A percentile compares a stretch with the other conserved stretches of the same genome.
Conservation (phyloP, 2,113 vertebrate species). For the Todiramphus chloris region DNA sequence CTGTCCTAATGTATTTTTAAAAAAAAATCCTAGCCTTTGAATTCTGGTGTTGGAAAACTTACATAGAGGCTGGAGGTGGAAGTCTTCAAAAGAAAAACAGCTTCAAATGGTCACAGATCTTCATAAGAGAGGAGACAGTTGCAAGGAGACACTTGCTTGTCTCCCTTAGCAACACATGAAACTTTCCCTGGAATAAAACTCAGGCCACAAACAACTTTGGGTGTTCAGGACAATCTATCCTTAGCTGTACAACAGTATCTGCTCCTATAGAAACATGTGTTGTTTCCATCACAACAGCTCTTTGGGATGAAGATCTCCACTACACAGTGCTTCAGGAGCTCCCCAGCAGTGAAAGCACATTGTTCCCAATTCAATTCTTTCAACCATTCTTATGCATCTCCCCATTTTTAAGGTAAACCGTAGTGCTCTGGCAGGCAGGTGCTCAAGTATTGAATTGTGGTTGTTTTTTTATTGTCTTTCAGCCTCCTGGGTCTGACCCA, state of each 20-base stretch:
- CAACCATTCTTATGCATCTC: not conserved
- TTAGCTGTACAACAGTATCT: not conserved
- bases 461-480: not conserved
- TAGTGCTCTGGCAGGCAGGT: not conserved
- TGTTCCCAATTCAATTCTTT: not conserved
- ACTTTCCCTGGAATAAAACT: not conserved
- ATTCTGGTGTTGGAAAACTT: not conserved
- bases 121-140: not conserved
- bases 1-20: not conserved
- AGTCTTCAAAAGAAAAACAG: not conserved
- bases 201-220: fast-evolving
- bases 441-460: not conserved
- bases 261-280: not conserved
- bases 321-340: not conserved
- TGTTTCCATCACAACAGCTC: not conserved
- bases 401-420: not conserved
- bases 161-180: not conserved
- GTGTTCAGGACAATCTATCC: not conserved
- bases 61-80: not conserved
- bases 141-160: fast-evolving
- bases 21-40: not conserved
- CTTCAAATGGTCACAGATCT: not conserved
- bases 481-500: not conserved
- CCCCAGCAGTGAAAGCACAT: fast-evolving
- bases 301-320: not conserved